Evolutionary conservation across 2,888 invertebrate species (phyloP), one percentile per base, ranked within the genome.

Genomic region (Dryocosmus kuriphilus): DNA sequence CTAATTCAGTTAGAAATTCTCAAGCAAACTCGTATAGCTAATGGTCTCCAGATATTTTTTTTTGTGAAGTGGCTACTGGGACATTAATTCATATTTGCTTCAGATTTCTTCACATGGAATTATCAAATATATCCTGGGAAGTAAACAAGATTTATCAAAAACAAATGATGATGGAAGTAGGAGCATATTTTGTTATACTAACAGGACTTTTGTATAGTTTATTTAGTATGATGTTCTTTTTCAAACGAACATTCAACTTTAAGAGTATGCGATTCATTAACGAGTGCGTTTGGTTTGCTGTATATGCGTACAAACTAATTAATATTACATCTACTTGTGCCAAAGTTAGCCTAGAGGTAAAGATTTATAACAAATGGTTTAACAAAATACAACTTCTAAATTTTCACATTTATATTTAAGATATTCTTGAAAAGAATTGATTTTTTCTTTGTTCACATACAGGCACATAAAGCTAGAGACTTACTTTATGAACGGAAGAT

Each of bases 101-200:
- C 8, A 67, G 67, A 9, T 27, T 46, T 19, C 46, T 67, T 46
- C 67, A 46, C 19, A 19, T 67, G 27, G 67, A 67, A 67, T 27
- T 67, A 41, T 46, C 67, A 1, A n/a, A 67, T 24, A 27, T 67
- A 67, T 67, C 67, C 19, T 30, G 6, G 41, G 27, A 46, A 67
- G 16, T 67, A 22, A 67, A 46, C 0, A 24, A 19, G 24, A 46
- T 67, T 46, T 46, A 46, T 27, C 46, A 67, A 67, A 67, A 41
- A 6, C 67, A 67, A 67, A 46, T 67, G 2, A 46, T 16, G 16
- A 41, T 67, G 46, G 30, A 27, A 46, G 46, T 67, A 41, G 27
- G 16, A 41, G 46, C 67, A 19, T 41, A 46, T 67, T 67, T 67
- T 1, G 7, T 41, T 16, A 67, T 46, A 22, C 0, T 67, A 27